Evolutionary conservation across 2,888 invertebrate genomes (phyloP).

Genomic region (Gymnosoma rotundatum): DNA sequence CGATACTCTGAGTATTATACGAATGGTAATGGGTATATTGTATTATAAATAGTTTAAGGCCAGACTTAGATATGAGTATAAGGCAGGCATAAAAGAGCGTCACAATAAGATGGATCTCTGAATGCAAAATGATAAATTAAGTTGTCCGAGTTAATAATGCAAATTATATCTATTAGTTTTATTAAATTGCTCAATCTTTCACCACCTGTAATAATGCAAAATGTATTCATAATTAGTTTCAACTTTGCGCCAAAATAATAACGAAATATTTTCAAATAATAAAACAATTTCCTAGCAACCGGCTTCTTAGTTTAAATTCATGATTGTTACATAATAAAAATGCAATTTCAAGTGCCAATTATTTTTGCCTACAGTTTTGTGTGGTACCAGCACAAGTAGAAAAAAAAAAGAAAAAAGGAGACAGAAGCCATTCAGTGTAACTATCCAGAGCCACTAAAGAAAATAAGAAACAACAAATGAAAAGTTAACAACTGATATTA

Average conservation of each 20-base stretch:
- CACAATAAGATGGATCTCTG: too few relatives aligned
- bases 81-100: too few relatives aligned
- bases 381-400: conserved; percentile 7
- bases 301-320: conserved; percentile 44
- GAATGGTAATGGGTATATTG: too few relatives aligned
- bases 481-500: not conserved
- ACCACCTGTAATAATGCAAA: too few relatives aligned
- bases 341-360: conserved; percentile 63
- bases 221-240: not conserved
- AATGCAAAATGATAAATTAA: too few relatives aligned
- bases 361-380: conserved; percentile 49
- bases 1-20: too few relatives aligned
- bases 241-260: conserved; percentile 30
- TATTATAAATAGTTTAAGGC: too few relatives aligned
- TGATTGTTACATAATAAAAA: conserved; percentile 59
- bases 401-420: conserved; percentile 8
- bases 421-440: conserved; percentile 17
- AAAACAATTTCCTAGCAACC: conserved; percentile 19
- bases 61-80: too few relatives aligned
- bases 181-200: too few relatives aligned
- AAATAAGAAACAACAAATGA: conserved; percentile 4
- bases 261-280: not conserved
- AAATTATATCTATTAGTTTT: too few relatives aligned
- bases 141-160: too few relatives aligned
- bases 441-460: conserved; percentile 24